phyloP scores from a whole-genome alignment of 2,113 vertebrate genomes.

The Mixornis gularis region DNA sequence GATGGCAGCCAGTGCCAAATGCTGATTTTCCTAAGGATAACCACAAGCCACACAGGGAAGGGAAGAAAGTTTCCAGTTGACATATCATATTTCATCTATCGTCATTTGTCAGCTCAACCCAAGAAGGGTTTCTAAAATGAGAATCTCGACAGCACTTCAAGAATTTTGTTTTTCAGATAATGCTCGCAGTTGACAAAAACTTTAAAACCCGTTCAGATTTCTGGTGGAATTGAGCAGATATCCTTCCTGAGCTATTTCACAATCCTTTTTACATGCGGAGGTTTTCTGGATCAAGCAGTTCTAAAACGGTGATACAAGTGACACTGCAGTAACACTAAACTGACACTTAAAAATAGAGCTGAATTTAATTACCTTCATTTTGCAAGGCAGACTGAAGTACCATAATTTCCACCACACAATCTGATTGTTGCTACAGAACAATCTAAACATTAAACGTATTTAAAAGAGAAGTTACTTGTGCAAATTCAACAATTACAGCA shows the following conservation, averaged over 20 bases:
- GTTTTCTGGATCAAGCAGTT: neutral
- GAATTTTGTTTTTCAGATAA: neutral
- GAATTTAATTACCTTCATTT: neutral
- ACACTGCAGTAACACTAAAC: neutral
- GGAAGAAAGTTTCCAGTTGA: neutral
- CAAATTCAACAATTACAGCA: neutral
- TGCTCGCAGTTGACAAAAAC: neutral
- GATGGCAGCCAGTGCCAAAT: constrained; percentile 32
- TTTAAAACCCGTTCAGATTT: neutral
- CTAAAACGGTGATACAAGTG: neutral
- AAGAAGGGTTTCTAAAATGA: constrained; percentile 40
- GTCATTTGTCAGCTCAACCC: constrained; percentile 38
- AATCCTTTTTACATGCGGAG: neutral
- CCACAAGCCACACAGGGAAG: constrained; percentile 22
- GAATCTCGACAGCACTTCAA: neutral
- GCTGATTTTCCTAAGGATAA: constrained; percentile 30
- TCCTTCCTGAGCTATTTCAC: neutral
- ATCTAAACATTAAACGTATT: neutral
- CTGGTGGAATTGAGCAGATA: neutral
- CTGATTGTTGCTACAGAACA: neutral
- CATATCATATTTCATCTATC: constrained; percentile 42
- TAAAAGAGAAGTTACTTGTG: neutral
- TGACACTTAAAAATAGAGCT: neutral
- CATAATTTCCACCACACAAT: neutral
- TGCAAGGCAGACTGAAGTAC: neutral